A percentile compares a stretch with the other conserved stretches of the same genome.
phyloP scores from a whole-genome alignment of 2,888 invertebrate genomes.

The Eristalis intricaria region DNA sequence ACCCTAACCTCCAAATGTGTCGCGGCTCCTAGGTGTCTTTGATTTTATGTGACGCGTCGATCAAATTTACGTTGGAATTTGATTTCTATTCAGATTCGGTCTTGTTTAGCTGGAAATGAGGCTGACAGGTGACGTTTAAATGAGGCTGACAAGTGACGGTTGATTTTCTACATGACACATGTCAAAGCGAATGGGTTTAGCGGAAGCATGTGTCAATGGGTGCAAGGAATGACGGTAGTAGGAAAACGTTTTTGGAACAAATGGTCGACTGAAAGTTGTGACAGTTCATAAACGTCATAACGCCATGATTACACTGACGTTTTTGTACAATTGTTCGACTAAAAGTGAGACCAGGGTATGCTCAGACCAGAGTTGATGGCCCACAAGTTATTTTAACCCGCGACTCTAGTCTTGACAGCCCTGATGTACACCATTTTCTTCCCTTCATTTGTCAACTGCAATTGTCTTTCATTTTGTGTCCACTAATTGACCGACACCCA shows the following conservation, averaged over 20 bases:
- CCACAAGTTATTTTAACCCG: no score
- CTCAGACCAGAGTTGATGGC: no score
- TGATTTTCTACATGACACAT: neutral
- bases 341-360: no score
- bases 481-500: neutral
- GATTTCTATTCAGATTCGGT: neutral
- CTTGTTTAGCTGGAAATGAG: neutral
- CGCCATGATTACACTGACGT: no score
- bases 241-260: neutral
- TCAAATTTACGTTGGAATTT: neutral
- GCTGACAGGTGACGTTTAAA: neutral
- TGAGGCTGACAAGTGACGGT: neutral
- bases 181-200: neutral
- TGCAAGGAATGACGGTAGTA: neutral
- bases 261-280: neutral
- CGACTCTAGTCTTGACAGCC: no score
- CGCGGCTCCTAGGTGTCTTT: neutral
- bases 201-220: neutral
- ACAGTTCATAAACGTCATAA: neutral
- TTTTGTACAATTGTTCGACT: neutral
- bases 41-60: neutral
- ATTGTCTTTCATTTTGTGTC: neutral
- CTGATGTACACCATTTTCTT: no score
- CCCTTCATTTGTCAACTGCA: neutral
- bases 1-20: neutral